phyloP scores from a whole-genome alignment of 2,797 vertebrate species.

The Sebastes cheni region DNA sequence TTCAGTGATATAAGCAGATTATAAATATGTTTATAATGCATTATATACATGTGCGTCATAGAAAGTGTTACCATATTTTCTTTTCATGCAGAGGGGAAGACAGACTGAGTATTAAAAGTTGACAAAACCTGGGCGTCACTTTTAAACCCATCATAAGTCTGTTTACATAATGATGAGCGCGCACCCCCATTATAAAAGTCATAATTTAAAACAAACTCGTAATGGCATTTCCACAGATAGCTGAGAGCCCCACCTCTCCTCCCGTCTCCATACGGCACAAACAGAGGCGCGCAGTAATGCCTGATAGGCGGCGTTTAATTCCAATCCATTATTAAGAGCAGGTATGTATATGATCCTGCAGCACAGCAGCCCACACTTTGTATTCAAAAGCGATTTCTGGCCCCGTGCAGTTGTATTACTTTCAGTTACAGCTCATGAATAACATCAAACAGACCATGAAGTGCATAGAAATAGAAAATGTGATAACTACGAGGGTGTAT shows the following conservation, averaged over 20 bases:
- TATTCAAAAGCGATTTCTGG: slow-evolving; percentile 74
- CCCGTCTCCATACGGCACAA: slow-evolving; percentile 27
- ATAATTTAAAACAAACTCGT: slow-evolving; percentile 50
- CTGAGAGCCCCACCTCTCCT: slow-evolving; percentile 20
- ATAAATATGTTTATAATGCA: background rate
- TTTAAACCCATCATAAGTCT: slow-evolving; percentile 1
- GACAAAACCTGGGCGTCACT: slow-evolving; percentile 1
- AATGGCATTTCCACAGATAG: slow-evolving; percentile 41
- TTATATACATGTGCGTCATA: too few relatives aligned
- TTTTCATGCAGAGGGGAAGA: background rate
- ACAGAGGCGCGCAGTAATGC: slow-evolving; percentile 38
- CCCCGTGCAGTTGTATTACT: slow-evolving; percentile 79
- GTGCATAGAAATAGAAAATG: slow-evolving; percentile 79
- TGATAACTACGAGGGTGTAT: slow-evolving; percentile 76
- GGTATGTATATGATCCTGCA: slow-evolving; percentile 60
- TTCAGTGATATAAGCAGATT: background rate
- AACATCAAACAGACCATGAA: slow-evolving; percentile 83
- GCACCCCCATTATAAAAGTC: slow-evolving; percentile 20
- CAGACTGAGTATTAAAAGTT: background rate
- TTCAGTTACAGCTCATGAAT: slow-evolving; percentile 82
- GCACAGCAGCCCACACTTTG: slow-evolving; percentile 67
- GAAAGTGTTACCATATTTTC: background rate
- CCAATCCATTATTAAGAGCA: slow-evolving; percentile 65
- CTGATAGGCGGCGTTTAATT: slow-evolving; percentile 68
- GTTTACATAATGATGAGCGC: slow-evolving; percentile 40